Evolutionary conservation across 2,888 invertebrate genomes (phyloP), one percentile per base, ranked within the genome.

Genomic region (Gymnocheta viridis): DNA sequence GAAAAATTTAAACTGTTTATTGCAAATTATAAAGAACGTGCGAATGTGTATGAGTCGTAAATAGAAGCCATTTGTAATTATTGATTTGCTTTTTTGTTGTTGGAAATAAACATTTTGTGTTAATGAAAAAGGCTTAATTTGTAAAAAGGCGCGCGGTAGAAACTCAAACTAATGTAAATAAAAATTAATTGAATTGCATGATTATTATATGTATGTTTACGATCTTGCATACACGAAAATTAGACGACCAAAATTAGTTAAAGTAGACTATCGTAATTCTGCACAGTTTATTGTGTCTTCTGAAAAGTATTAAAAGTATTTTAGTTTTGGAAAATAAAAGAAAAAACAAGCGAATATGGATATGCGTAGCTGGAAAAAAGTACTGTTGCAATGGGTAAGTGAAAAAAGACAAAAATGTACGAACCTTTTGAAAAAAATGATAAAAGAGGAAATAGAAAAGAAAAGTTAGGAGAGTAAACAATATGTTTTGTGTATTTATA

Each of bases 321-420:
- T 47, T 47, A 51, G 54, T 10, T 66, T 27, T n/a, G 41, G 14
- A 72, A 44, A 44, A 70, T 22, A 32, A 47, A 32, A 47, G 12
- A 70, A 58, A 80, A 27, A 22, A 29, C n/a, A 67, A 64, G 47
- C 19, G 24, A 69, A 49, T 24, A 85, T 89, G 89, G 88, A 89
- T 60, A 76, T 89, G 38, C 86, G 85, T 64, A 79, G 69, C 49
- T 90, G 90, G 90, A 89, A 90, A 66, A 82, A 82, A 24, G 80
- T 89, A 12, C 77, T 90, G 4, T 35, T 90, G 56, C 86, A 90
- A 70, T 90, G 90, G 90, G 90, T 90, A 86, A 86, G 86, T 79
- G 10, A 12, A 24, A 51, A 27, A 22, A 22, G 24, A 9, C 1
- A 10, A 17, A 51, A 4, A 60, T n/a, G 17, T n/a, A 66, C 14